Evolutionary conservation across 2,888 invertebrate genomes (phyloP), one percentile per base, ranked within the genome.

Genomic region (Acanthosepion esculentum): DNA sequence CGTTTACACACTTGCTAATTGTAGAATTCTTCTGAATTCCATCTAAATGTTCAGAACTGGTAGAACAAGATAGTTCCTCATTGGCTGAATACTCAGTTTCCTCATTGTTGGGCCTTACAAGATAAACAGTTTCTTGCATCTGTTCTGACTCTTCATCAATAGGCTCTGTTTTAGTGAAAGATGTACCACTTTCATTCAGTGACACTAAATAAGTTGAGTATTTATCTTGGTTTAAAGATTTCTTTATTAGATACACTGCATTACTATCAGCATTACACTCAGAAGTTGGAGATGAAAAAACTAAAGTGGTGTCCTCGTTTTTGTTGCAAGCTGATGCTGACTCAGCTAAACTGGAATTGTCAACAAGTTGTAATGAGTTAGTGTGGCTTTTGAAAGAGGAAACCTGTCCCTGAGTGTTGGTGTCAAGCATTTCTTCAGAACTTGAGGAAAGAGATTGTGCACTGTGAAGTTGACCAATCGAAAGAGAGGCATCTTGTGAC

Each of bases 241-340:
- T 78, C n/a, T 78, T 78, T n/a, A 78, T 78, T 18, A 78, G 78
- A 78, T 78, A 78, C n/a, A 78, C 78, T n/a, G 78, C n/a, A n/a
- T n/a, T n/a, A 33, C n/a, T 18, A n/a, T 78, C 78, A 4, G 78
- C 41, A 41, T 41, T n/a, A 78, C n/a, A 12, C 12, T 10, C 78
- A 2, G n/a, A n/a, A 18, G 78, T 33, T n/a, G 12, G 78, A 78
- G 78, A 78, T 33, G 78, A 15, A n/a, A 78, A 78, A 15, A 78
- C 78, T 10, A 78, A 10, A 33, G 78, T 78, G 5, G 78, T 78
- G 33, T 78, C 78, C 78, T 78, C 78, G n/a, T 78, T 18, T 78
- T 78, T n/a, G 78, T 78, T n/a, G 78, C 78, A 78, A n/a, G n/a
- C 12, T 33, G n/a, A 78, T n/a, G 78, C 12, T 4, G 78, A 78